A percentile compares a stretch with the other conserved stretches of the same genome.
Conservation (phyloP, 1,140 invertebrate species). For the Musca domestica region DNA sequence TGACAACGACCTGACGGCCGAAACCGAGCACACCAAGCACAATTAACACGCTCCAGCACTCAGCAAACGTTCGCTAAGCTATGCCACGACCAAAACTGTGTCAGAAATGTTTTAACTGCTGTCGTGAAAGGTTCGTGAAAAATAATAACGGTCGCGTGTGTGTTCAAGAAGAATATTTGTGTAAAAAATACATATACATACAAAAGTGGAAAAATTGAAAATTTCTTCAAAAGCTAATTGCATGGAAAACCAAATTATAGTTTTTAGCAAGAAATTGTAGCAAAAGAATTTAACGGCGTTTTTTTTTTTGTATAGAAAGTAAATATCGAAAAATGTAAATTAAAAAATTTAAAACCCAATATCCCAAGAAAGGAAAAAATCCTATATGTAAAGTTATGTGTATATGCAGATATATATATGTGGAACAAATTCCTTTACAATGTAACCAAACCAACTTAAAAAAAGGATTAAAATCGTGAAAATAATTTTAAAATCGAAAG, state of each 20-base stretch:
- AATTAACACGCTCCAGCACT: neutral
- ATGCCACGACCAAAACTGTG: constrained; percentile 19
- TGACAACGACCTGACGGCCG: neutral
- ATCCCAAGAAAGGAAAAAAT: neutral
- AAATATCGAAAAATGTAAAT: constrained; percentile 5
- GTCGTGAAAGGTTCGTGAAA: constrained; percentile 50
- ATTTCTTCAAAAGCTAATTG: neutral
- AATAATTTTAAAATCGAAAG: no score
- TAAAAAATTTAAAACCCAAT: no score
- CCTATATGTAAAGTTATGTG: neutral
- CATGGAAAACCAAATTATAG: constrained; percentile 5
- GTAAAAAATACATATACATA: constrained; percentile 21
- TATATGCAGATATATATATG: no score
- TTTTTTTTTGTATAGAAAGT: constrained; percentile 13
- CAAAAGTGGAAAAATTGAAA: constrained; percentile 20
- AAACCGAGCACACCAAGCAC: neutral
- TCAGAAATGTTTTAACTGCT: constrained; percentile 52
- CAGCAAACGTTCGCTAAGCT: constrained; percentile 6
- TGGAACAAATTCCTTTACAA: no score
- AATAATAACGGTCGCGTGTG: constrained; percentile 25
- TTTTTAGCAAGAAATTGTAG: constrained; percentile 8
- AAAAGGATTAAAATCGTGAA: no score
- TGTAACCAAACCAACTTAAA: no score
- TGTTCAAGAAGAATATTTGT: constrained; percentile 26
- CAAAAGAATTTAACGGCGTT: constrained; percentile 11